Base-by-base conservation (phyloP, 2,797 vertebrate species). In the Dallia pectoralis region DNA sequence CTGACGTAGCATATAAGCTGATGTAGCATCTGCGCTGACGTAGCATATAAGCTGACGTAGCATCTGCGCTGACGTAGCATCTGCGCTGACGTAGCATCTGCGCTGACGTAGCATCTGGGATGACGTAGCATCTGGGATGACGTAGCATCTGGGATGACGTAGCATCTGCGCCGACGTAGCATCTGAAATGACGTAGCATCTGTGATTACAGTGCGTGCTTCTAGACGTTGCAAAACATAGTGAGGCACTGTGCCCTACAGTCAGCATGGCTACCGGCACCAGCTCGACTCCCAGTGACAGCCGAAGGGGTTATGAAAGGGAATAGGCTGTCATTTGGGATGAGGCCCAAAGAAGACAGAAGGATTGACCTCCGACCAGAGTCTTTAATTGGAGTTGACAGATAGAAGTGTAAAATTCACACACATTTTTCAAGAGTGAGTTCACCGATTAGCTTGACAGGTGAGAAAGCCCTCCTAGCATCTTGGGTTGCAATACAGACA, bases 381-480 rank as follows among this genome's bases (percentile, higher is more conserved):
- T 59, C 49, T 59, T 59, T 29, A 30, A 6, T 30, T 12, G 29
- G 29, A 63, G 22, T 5, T 30, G 27, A 63, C 1, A 29, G 56
- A 78, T 72, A 73, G 19, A 77, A 66, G 64, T 14, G 33, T n/a
- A 33, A 22, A 19, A 30, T 4, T 22, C 33, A 65, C 19, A 65
- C 29, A 64, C 16, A 18, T 36, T 36, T 65, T 36, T 33, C 40
- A 16, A 66, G 64, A 40, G 73, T 47, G 64, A 83, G n/a, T 11
- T 25, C 25, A 59, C 53, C 25, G 53, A 59, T 25, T 76, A 68
- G 33, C 73, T 63, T 11, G 68, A 61, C 48, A 74, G 56, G 32
- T 66, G 70, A 67, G 11, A 33, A 76, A 44, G 44, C 65, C 61
- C 29, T 48, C 51, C 56, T 67, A 81, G 72, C 64, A 74, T 68